These are phyloP conservation scores for Nephrotoma flavescens DNA, from an alignment of 2,888 invertebrate species.

Conservation along the genomic window DNA sequence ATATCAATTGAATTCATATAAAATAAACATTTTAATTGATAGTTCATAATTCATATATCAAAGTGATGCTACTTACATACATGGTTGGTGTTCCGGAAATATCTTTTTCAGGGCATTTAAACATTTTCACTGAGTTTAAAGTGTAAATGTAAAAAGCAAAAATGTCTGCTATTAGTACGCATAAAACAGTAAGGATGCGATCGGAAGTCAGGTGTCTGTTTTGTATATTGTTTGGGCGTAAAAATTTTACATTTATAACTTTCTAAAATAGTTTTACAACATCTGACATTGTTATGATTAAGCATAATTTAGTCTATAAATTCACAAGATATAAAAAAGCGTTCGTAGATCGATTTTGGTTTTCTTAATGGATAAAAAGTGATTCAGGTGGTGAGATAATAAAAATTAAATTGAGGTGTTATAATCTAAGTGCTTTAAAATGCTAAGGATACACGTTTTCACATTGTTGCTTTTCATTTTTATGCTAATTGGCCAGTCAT, in stretches of 20 bases:
- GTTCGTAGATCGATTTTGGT: not conserved
- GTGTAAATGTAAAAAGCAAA: not conserved
- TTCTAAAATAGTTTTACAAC: not conserved
- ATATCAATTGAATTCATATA: too few species aligned
- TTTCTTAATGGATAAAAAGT: not conserved
- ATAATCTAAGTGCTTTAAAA: not conserved
- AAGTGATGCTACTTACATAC: not conserved
- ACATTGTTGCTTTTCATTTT: not conserved
- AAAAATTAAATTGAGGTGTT: not conserved
- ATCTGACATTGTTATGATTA: not conserved
- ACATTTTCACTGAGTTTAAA: not conserved
- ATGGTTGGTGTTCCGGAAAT: not conserved
- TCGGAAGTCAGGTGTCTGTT: not conserved
- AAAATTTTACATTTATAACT: not conserved
- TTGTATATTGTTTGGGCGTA: not conserved
- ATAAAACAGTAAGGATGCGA: not conserved
- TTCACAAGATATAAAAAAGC: not conserved
- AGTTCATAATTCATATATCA: not conserved
- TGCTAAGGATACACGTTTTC: not conserved
- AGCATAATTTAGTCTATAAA: not conserved
- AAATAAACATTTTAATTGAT: not conserved
- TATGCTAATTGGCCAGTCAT: not conserved
- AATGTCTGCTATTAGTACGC: not conserved
- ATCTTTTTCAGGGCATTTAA: not conserved
- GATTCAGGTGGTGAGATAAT: not conserved